Base-by-base conservation (phyloP, 2,888 invertebrate species). In the Drosophila anomelani region DNA sequence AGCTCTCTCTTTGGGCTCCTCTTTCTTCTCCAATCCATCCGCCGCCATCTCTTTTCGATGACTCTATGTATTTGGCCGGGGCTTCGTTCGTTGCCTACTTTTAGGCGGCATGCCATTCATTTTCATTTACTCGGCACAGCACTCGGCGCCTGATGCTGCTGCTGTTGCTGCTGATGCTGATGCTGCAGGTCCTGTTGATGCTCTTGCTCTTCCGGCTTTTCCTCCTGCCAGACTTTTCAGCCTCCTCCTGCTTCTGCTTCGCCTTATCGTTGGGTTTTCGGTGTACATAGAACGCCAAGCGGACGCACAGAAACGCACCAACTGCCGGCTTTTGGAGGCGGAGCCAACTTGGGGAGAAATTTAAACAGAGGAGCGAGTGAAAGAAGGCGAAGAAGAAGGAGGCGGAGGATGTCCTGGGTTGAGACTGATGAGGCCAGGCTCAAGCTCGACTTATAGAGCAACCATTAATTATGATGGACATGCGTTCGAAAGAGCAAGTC, bases 401-500 rank as follows among this genome's bases (percentile, higher is more conserved):
- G 26, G 26, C 1, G 43, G 20, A 20, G 41, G 17, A 12, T 41
- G 44, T 56, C 23, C 36, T 55, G 67, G 29, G n/a, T 10, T 10
- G 41, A 20, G 60, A 41, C 49, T 26, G 41, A 47, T 39, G 47
- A 12, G 34, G 20, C 20, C 36, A 34, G 15, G 12, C 68, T 66
- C 39, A 58, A 47, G 56, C 70, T 75, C 74, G 74, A 81, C 80
- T 78, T 82, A 71, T 68, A 49, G 61, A 70, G 80, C 78, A 79
- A 78, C 80, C 82, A 88, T 86, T 82, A 86, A 86, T 86, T 88
- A 84, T 81, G 76, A 82, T 84, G 72, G 77, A 75, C 63, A 75
- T 75, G 74, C 75, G 81, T 79, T 53, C 51, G 53, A 34, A 34
- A 8, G 55, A 20, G n/a, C n/a, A n/a, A 38, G 12, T 7, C 32